Base-by-base conservation (phyloP, 2,113 vertebrate species). In the Calcarius ornatus region DNA sequence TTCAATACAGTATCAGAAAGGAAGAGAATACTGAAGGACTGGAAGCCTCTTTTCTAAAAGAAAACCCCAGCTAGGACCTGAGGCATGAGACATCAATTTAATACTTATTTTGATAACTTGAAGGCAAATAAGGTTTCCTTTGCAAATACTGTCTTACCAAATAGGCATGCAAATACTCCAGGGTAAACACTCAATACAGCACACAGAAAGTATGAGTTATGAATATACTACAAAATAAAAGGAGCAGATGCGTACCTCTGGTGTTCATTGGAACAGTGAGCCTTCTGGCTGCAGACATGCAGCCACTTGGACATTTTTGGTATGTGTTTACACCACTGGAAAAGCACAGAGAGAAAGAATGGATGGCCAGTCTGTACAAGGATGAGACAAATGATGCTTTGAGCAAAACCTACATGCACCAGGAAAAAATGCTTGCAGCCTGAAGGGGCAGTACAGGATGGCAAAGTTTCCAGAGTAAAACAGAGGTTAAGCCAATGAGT, bases 101-200 rank as follows among this genome's bases (percentile, higher is more conserved):
- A 71, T 51, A 68, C 0, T 2, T 79, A 48, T 91, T 72, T 94
- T 94, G 40, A 86, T 89, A 81, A 88, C 43, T 75, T 78, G 40
- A 81, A 84, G 61, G 65, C 16, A 94, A 73, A 86, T 68, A n/a
- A 81, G 24, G 15, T 92, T 92, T 94, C 25, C 28, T 92, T 84
- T 83, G 38, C 57, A 92, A 94, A 94, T 84, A 91, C 31, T 89
- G 69, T 18, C 28, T 86, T 60, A 71, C 16, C 22, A 88, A 89
- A 60, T 25, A 91, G 40, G 30, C 24, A 48, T 31, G 24, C n/a
- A 86, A 86, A 48, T 88, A 68, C 48, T 84, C 60, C 13, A 35
- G 56, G 40, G 40, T 35, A 91, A 88, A 47, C 28, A 43, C 10
- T 51, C 5, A 15, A 33, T 40, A n/a, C 11, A 60, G 31, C 33